Conservation (phyloP, 2,888 invertebrate genomes). For the Eupsilia transversa region DNA sequence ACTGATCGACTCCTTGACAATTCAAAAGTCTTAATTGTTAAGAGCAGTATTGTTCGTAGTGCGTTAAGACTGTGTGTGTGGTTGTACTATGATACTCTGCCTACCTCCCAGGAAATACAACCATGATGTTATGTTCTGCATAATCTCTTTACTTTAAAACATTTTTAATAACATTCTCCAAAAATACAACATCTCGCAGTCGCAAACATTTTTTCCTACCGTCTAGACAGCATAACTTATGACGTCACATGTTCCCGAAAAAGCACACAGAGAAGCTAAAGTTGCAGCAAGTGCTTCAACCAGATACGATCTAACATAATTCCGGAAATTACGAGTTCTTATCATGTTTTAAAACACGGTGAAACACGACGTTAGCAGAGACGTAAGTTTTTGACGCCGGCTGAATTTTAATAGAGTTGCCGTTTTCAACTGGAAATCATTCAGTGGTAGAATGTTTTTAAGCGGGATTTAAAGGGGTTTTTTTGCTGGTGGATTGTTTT, state of each 20-base stretch:
- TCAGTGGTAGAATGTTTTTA: conserved; percentile 46
- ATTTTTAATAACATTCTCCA: neutral
- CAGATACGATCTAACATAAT: conserved; percentile 60
- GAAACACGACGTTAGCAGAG: conserved; percentile 64
- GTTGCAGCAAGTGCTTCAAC: conserved; percentile 28
- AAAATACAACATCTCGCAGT: neutral
- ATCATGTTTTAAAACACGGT: conserved; percentile 66
- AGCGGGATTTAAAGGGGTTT: conserved; percentile 39
- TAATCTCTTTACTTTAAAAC: neutral
- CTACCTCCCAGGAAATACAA: neutral
- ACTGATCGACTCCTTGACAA: neutral
- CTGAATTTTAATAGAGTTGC: conserved; percentile 61
- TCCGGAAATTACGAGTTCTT: conserved; percentile 65
- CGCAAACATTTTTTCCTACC: conserved; percentile 24
- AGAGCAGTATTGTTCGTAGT: neutral
- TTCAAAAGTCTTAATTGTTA: neutral
- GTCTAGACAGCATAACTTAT: conserved; percentile 46
- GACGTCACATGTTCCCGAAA: conserved; percentile 43
- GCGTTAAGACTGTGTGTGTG: no score
- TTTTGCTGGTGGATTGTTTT: conserved; percentile 20
- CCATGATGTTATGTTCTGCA: neutral
- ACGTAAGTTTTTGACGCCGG: conserved; percentile 61
- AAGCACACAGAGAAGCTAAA: conserved; percentile 32
- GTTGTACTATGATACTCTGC: neutral
- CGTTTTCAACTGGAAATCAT: conserved; percentile 53